Evolutionary conservation across 1,140 invertebrate genomes (phyloP).

Genomic region (Halesus radiatus): DNA sequence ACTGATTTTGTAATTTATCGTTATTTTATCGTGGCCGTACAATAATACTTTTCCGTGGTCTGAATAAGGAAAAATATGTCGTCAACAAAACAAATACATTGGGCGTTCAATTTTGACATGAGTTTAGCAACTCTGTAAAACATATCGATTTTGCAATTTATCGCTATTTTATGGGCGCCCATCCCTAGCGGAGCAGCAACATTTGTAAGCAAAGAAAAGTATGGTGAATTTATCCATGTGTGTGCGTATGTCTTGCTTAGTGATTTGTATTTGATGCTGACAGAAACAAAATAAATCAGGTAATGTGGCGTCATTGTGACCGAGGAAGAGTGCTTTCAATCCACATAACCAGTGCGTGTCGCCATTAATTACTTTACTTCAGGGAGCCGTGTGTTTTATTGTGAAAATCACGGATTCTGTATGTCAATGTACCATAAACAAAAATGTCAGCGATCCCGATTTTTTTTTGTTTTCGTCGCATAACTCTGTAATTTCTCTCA

Average conservation of each 20-base stretch:
- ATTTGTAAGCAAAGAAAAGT: conserved; percentile 36
- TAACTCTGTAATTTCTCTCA: conserved; percentile 43
- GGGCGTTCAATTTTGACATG: too few species aligned
- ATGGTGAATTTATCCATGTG: conserved; percentile 47
- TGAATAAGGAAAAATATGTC: too few species aligned
- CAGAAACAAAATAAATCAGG: conserved; percentile 55
- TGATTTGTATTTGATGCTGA: conserved; percentile 54
- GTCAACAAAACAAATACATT: too few species aligned
- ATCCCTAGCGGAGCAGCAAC: conserved; percentile 38
- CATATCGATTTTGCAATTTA: conserved; percentile 30
- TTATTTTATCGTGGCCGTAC: too few species aligned
- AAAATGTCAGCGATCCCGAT: conserved; percentile 72
- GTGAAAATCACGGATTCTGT: conserved; percentile 66
- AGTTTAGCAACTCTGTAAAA: conserved; percentile 6
- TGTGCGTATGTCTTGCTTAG: conserved; percentile 50
- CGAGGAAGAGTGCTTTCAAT: conserved; percentile 60
- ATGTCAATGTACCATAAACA: conserved; percentile 72
- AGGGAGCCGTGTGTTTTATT: conserved; percentile 28
- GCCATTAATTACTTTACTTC: neutral
- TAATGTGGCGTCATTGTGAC: conserved; percentile 30
- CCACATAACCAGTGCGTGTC: conserved; percentile 54
- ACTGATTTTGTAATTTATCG: too few species aligned
- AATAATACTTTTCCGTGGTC: too few species aligned
- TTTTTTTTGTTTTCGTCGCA: conserved; percentile 63
- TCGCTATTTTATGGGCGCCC: conserved; percentile 37